phyloP scores from a whole-genome alignment of 2,888 invertebrate genomes.

The Clepsis dumicolana region DNA sequence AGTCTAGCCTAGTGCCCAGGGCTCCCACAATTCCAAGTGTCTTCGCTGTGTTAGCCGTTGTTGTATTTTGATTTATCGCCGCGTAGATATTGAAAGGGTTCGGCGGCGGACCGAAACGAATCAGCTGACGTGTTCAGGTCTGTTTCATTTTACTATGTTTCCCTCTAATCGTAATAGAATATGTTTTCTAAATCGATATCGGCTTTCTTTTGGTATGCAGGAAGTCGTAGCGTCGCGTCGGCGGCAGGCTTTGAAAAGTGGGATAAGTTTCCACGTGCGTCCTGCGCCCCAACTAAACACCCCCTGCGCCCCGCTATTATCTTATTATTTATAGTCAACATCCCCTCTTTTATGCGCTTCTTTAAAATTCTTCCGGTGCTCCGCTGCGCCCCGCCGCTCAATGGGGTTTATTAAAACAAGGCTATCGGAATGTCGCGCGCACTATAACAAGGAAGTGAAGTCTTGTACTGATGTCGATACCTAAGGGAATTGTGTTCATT shows the following conservation, averaged over 20 bases:
- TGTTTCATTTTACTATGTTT: slow-evolving; percentile 24
- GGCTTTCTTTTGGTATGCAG: background rate
- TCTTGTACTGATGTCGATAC: background rate
- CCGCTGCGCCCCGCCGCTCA: slow-evolving; percentile 6
- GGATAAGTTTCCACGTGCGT: slow-evolving; percentile 47
- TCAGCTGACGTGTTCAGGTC: slow-evolving; percentile 35
- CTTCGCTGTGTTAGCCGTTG: slow-evolving; percentile 4
- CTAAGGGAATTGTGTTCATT: background rate
- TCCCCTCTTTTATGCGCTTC: slow-evolving; percentile 46
- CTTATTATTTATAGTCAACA: slow-evolving; percentile 68
- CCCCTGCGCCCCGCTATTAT: slow-evolving; percentile 57
- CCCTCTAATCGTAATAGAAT: slow-evolving; percentile 10
- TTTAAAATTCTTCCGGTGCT: slow-evolving; percentile 35
- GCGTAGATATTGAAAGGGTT: slow-evolving; percentile 12
- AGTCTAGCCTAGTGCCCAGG: background rate
- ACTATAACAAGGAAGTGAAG: slow-evolving; percentile 11
- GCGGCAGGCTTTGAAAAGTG: background rate
- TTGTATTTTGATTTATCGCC: slow-evolving; percentile 18
- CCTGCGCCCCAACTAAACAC: slow-evolving; percentile 44
- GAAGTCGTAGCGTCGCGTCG: background rate
- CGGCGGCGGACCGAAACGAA: slow-evolving; percentile 7
- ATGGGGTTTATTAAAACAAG: slow-evolving; percentile 35
- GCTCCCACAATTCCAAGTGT: background rate
- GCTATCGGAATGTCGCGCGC: slow-evolving; percentile 28
- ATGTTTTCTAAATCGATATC: background rate